phyloP scores from a whole-genome alignment of 2,888 invertebrate genomes.

The Napeogenes sylphis region DNA sequence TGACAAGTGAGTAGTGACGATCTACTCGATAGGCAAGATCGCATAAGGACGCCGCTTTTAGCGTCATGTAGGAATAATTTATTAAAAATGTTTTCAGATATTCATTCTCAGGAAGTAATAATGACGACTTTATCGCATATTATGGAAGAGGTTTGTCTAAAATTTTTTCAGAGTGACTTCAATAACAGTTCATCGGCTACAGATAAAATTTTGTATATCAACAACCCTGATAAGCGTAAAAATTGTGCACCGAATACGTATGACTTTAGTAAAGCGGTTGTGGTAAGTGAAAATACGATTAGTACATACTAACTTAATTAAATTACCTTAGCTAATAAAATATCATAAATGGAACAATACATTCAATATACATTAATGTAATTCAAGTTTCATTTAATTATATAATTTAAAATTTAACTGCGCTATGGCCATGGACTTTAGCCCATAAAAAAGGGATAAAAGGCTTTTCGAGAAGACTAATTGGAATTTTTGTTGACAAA shows the following conservation, averaged over 20 bases:
- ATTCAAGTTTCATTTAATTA: too few species aligned
- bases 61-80: too few species aligned
- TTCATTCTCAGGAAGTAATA: slow-evolving; percentile 61
- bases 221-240: slow-evolving; percentile 53
- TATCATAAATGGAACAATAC: background rate
- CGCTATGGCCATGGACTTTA: too few species aligned
- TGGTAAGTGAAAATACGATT: slow-evolving; percentile 43
- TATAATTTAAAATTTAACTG: too few species aligned
- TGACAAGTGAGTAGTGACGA: too few species aligned
- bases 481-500: too few species aligned
- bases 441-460: too few species aligned
- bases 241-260: slow-evolving; percentile 44
- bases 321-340: background rate
- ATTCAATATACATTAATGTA: background rate
- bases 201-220: slow-evolving; percentile 50
- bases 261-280: slow-evolving; percentile 43
- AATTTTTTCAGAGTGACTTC: slow-evolving; percentile 53
- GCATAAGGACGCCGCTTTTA: too few species aligned
- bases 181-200: slow-evolving; percentile 35
- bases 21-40: too few species aligned
- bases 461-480: too few species aligned
- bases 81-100: slow-evolving; percentile 39
- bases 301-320: background rate
- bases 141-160: slow-evolving; percentile 57
- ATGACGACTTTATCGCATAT: slow-evolving; percentile 40